Percentiles rank a stretch among this genome's conserved stretches.
These are phyloP conservation scores for Trichosurus vulpecula DNA, from an alignment of 2,797 vertebrate genomes.

Conservation along the genomic window DNA sequence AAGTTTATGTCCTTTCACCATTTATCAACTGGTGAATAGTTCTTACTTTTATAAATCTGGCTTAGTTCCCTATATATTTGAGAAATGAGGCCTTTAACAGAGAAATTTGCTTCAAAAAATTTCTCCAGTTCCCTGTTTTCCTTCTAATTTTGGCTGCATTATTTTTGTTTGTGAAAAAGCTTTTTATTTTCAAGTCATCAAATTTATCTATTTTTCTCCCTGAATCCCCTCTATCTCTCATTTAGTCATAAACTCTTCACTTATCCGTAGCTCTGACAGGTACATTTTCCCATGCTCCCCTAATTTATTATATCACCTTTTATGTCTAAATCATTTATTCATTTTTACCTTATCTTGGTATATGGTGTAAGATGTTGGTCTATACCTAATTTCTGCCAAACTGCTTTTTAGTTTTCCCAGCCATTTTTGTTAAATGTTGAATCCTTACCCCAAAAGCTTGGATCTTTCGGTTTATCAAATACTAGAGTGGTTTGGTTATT, in stretches of 20 bases:
- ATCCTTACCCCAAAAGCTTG: neutral
- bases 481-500: neutral
- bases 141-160: neutral
- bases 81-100: neutral
- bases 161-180: neutral
- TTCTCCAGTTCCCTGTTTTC: neutral
- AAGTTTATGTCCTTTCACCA: neutral
- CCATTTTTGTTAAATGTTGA: neutral
- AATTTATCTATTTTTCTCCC: neutral
- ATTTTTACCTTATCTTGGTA: neutral
- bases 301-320: neutral
- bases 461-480: neutral
- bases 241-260: neutral
- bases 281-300: neutral
- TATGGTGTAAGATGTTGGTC: neutral
- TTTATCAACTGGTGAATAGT: neutral
- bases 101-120: neutral
- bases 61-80: neutral
- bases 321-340: neutral
- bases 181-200: neutral
- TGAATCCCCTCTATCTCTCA: neutral
- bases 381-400: neutral
- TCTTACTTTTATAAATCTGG: neutral
- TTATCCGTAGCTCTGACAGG: neutral
- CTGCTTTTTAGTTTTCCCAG: neutral